A percentile compares a stretch with the other conserved stretches of the same genome.
These are phyloP conservation scores for Protophormia terraenovae DNA, from an alignment of 2,888 invertebrate genomes.

Conservation along the genomic window DNA sequence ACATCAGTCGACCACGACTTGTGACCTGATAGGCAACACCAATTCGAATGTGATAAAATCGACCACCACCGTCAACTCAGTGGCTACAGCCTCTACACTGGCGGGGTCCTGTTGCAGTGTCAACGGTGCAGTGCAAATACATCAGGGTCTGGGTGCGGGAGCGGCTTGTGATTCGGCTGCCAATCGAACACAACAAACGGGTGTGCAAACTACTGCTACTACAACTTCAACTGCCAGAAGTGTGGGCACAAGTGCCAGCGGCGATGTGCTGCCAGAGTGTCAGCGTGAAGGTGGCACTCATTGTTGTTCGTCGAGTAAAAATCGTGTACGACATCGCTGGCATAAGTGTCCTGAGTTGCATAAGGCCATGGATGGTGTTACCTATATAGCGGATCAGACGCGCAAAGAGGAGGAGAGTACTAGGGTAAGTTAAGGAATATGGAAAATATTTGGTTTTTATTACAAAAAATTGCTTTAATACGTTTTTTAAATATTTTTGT, in stretches of 20 bases:
- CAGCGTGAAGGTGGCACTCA: slow-evolving; percentile 81
- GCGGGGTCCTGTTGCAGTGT: slow-evolving; percentile 80
- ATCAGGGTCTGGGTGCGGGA: slow-evolving; percentile 77
- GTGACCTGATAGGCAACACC: slow-evolving; percentile 78
- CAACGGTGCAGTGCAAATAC: slow-evolving; percentile 75
- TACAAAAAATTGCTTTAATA: no score
- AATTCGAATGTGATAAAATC: slow-evolving; percentile 81
- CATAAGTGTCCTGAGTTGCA: slow-evolving; percentile 95
- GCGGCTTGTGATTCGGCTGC: slow-evolving; percentile 77
- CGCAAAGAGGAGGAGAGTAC: slow-evolving; percentile 95
- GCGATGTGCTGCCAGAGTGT: slow-evolving; percentile 73
- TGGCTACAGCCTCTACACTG: slow-evolving; percentile 79
- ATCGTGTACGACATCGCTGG: slow-evolving; percentile 87
- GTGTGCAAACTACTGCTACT: slow-evolving; percentile 46
- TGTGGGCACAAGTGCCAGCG: slow-evolving; percentile 74
- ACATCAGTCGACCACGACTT: slow-evolving; percentile 80
- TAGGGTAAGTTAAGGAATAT: slow-evolving; percentile 84
- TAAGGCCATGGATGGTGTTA: slow-evolving; percentile 95
- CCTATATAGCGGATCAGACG: slow-evolving; percentile 96
- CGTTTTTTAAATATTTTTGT: no score
- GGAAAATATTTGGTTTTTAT: no score
- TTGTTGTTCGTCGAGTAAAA: slow-evolving; percentile 83
- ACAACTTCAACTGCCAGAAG: slow-evolving; percentile 63
- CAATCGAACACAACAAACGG: slow-evolving; percentile 71
- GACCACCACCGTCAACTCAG: slow-evolving; percentile 79